phyloP scores from a whole-genome alignment of 2,797 vertebrate species.

The Discoglossus pictus region DNA sequence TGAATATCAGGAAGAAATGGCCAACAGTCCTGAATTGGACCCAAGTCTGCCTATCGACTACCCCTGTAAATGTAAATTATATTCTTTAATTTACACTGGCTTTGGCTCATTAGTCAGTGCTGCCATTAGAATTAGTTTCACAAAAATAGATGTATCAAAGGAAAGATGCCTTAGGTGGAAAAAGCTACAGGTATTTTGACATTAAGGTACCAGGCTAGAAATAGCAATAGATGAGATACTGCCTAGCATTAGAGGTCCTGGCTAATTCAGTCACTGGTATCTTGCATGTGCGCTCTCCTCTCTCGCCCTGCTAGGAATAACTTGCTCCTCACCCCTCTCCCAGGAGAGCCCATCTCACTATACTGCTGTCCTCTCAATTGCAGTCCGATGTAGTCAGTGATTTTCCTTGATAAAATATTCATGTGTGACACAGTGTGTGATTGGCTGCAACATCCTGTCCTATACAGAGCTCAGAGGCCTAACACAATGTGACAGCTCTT shows the following conservation, averaged over 20 bases:
- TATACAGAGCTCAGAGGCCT: conserved; percentile 46
- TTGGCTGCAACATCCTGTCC: conserved; percentile 47
- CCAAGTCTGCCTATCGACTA: too few species aligned
- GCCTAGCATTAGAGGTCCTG: conserved; percentile 7
- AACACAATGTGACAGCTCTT: conserved; percentile 50
- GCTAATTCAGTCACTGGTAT: conserved; percentile 29
- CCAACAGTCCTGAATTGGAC: too few species aligned
- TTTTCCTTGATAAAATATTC: conserved; percentile 51
- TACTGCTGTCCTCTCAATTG: conserved; percentile 45
- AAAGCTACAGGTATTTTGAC: conserved; percentile 26
- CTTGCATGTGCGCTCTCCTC: conserved; percentile 30
- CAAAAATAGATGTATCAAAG: too few species aligned
- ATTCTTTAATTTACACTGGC: too few species aligned
- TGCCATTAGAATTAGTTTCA: too few species aligned
- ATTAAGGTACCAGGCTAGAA: too few species aligned
- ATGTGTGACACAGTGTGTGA: conserved; percentile 50
- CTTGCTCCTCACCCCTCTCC: conserved; percentile 37
- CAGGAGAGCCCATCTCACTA: conserved; percentile 36
- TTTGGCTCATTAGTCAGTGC: too few species aligned
- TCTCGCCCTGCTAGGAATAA: conserved; percentile 34
- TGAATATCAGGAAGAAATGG: too few species aligned
- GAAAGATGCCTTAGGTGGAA: too few species aligned
- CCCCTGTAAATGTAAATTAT: too few species aligned
- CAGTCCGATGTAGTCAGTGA: conserved; percentile 44
- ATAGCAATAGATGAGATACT: too few species aligned